Conservation (phyloP, 2,888 invertebrate species). For the Punctoribates punctum region DNA sequence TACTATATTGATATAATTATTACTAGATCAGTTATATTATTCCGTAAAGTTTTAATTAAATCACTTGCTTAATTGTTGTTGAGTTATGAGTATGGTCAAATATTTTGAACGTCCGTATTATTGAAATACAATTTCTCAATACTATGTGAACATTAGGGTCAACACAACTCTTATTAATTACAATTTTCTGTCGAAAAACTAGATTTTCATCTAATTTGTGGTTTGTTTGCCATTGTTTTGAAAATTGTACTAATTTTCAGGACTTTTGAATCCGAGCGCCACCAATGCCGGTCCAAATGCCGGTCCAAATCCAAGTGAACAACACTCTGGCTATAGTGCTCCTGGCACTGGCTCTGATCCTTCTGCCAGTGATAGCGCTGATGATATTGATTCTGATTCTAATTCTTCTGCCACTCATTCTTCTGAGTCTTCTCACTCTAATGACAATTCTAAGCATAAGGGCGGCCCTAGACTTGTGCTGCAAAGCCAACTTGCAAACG, state of each 20-base stretch:
- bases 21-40: no score
- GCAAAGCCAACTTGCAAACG: neutral
- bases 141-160: neutral
- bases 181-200: neutral
- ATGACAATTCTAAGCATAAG: neutral
- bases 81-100: no score
- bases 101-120: no score
- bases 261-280: neutral
- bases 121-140: neutral
- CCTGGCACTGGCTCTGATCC: neutral
- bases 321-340: neutral
- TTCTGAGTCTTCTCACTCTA: neutral
- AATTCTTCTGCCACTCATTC: neutral
- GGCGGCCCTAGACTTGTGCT: neutral
- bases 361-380: neutral
- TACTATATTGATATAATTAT: no score
- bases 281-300: neutral
- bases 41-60: no score
- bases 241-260: neutral
- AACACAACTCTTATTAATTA: neutral
- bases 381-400: slow-evolving; percentile 4
- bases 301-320: neutral
- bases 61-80: no score
- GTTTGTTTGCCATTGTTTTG: neutral
- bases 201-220: neutral